A percentile compares a stretch with the other conserved stretches of the same genome.
phyloP scores from a whole-genome alignment of 2,797 vertebrate species.

The Rallus crepitans region DNA sequence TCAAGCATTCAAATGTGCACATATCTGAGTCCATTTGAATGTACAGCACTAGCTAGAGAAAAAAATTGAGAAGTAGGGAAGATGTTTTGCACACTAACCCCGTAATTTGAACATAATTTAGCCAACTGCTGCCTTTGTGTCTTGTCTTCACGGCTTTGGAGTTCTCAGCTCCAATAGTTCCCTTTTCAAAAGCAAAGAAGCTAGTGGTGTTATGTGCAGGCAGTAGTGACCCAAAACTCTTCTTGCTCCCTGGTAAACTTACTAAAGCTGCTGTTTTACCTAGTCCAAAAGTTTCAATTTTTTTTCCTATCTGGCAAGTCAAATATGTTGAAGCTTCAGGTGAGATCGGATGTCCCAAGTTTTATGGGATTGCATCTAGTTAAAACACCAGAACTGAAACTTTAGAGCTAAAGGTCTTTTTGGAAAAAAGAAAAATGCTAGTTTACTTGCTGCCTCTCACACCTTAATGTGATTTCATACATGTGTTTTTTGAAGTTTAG shows the following conservation, averaged over 20 bases:
- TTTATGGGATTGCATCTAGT: conserved; percentile 25
- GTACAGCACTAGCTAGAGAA: conserved; percentile 48
- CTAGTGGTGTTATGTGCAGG: conserved; percentile 57
- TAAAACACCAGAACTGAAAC: conserved; percentile 65
- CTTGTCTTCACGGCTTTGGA: conserved; percentile 65
- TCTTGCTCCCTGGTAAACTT: conserved; percentile 68
- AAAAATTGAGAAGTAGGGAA: not conserved
- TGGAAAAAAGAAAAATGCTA: conserved; percentile 64
- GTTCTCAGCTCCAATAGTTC: conserved; percentile 65
- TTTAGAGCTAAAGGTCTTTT: conserved; percentile 73
- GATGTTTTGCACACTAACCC: conserved; percentile 64
- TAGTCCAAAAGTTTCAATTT: conserved; percentile 74
- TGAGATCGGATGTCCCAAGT: not conserved
- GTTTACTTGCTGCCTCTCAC: conserved; percentile 81
- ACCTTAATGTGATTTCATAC: conserved; percentile 82
- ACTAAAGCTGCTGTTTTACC: conserved; percentile 77
- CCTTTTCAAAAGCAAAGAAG: conserved; percentile 62
- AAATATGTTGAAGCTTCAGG: conserved; percentile 52
- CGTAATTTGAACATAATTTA: conserved; percentile 46
- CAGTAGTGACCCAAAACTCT: conserved; percentile 62
- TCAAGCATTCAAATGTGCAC: conserved; percentile 50
- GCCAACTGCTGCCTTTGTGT: conserved; percentile 71
- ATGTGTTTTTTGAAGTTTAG: conserved; percentile 80
- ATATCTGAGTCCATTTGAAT: conserved; percentile 59
- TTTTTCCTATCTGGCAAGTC: conserved; percentile 66